A percentile compares a stretch with the other conserved stretches of the same genome.
phyloP scores from a whole-genome alignment of 2,797 vertebrate genomes.

The Helostoma temminkii region DNA sequence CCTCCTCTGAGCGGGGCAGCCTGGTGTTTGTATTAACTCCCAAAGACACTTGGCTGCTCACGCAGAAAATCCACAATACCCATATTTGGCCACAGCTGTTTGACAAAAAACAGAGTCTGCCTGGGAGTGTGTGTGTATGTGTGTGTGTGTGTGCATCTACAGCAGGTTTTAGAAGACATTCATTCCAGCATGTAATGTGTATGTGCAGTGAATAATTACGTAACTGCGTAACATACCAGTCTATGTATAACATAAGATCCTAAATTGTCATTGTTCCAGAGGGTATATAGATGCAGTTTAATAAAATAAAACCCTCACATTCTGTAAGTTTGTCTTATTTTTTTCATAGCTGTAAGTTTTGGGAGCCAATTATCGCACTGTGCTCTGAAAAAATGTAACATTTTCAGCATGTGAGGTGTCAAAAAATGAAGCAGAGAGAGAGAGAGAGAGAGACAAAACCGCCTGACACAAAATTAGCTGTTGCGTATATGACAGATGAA shows the following conservation, averaged over 20 bases:
- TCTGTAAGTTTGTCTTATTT: slow-evolving; percentile 14
- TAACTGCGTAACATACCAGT: not conserved
- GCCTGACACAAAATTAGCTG: slow-evolving; percentile 45
- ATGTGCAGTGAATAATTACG: not conserved
- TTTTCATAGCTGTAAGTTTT: slow-evolving; percentile 17
- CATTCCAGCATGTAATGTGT: not conserved
- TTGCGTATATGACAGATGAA: slow-evolving; percentile 42
- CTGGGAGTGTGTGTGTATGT: slow-evolving; percentile 5
- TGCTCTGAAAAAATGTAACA: slow-evolving; percentile 34
- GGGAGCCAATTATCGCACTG: slow-evolving; percentile 42
- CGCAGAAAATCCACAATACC: slow-evolving; percentile 61
- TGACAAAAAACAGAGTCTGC: slow-evolving; percentile 47
- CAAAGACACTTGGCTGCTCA: slow-evolving; percentile 73
- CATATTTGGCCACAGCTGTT: slow-evolving; percentile 79
- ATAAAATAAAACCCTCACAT: not conserved
- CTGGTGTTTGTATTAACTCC: slow-evolving; percentile 80
- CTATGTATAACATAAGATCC: not conserved
- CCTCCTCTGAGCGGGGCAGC: slow-evolving; percentile 54
- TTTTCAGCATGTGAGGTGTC: slow-evolving; percentile 35
- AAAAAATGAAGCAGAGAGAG: not conserved
- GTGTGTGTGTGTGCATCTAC: not conserved
- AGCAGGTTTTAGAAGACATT: slow-evolving; percentile 15
- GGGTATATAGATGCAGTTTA: not conserved
- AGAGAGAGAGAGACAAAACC: not conserved
- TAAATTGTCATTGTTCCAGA: not conserved